These are phyloP conservation scores for Artibeus jamaicensis DNA, from an alignment of 2,797 vertebrate species.

Conservation along the genomic window DNA sequence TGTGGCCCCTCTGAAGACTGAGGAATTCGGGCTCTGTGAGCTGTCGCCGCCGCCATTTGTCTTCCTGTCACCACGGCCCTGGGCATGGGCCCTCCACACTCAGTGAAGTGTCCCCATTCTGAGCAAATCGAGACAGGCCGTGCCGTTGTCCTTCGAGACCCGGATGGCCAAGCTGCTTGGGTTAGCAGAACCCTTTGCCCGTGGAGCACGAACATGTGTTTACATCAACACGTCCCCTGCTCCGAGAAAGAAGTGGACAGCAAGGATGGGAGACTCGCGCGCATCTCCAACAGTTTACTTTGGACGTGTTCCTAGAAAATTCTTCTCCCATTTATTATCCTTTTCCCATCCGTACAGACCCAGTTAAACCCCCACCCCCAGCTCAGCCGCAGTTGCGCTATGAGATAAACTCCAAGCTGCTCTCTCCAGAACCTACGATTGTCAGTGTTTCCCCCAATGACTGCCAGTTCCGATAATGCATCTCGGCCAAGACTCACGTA, in stretches of 20 bases:
- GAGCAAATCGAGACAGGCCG: neutral
- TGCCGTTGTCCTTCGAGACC: neutral
- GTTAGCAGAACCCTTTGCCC: neutral
- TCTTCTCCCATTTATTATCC: neutral
- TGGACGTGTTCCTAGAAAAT: conserved; percentile 27
- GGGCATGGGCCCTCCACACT: neutral
- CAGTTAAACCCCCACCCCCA: neutral
- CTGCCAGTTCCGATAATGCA: conserved; percentile 26
- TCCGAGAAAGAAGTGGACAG: neutral
- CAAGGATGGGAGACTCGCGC: neutral
- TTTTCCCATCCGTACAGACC: neutral
- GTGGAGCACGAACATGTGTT: neutral
- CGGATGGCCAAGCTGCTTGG: neutral
- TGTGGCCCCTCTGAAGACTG: neutral
- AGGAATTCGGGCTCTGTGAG: conserved; percentile 12
- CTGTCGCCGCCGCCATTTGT: neutral
- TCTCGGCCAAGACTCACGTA: conserved; percentile 36
- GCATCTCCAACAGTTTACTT: neutral
- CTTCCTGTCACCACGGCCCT: neutral
- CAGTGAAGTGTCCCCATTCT: neutral
- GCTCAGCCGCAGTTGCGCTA: neutral
- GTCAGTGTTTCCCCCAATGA: conserved; percentile 51
- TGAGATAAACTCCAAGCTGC: neutral
- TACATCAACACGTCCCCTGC: neutral
- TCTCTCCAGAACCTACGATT: neutral